Conservation (phyloP, 2,888 invertebrate genomes). For the Cantharis rustica region DNA sequence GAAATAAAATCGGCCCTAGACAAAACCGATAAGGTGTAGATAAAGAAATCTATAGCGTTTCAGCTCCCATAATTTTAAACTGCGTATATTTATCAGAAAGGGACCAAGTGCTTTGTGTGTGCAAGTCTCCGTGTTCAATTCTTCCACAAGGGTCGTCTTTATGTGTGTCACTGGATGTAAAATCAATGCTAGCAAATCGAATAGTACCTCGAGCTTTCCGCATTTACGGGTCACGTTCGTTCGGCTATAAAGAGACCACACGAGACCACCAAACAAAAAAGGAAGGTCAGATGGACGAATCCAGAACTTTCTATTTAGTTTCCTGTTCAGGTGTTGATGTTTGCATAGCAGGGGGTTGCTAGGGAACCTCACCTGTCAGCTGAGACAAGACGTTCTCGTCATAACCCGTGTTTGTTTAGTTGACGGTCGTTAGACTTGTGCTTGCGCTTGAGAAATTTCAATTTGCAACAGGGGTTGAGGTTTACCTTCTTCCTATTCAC, state of each 20-base stretch:
- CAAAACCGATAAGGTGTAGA: slow-evolving; percentile 30
- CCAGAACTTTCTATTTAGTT: slow-evolving; percentile 8
- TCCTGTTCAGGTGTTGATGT: slow-evolving; percentile 42
- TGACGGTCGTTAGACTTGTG: slow-evolving; percentile 32
- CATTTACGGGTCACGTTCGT: slow-evolving; percentile 25
- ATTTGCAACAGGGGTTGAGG: slow-evolving; percentile 27
- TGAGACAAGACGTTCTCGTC: slow-evolving; percentile 30
- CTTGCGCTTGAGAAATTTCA: slow-evolving; percentile 32
- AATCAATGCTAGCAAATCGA: slow-evolving; percentile 41
- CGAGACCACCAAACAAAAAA: slow-evolving; percentile 5
- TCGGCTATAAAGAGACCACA: slow-evolving; percentile 24
- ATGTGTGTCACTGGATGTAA: slow-evolving; percentile 38
- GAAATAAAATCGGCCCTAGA: slow-evolving; percentile 30
- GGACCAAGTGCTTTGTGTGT: slow-evolving; percentile 24
- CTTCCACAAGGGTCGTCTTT: slow-evolving; percentile 34
- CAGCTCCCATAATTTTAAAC: slow-evolving; percentile 27
- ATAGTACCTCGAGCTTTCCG: slow-evolving; percentile 24
- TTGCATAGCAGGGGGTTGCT: slow-evolving; percentile 47
- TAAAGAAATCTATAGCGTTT: slow-evolving; percentile 29
- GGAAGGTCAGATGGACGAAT: slow-evolving; percentile 19
- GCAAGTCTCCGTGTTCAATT: slow-evolving; percentile 21
- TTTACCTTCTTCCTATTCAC: slow-evolving; percentile 27
- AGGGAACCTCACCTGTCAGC: slow-evolving; percentile 42
- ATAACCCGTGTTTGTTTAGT: slow-evolving; percentile 36
- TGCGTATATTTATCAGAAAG: slow-evolving; percentile 25